Evolutionary conservation across 2,113 vertebrate species (phyloP), one percentile per base, ranked within the genome.

Genomic region (Chionomys nivalis): DNA sequence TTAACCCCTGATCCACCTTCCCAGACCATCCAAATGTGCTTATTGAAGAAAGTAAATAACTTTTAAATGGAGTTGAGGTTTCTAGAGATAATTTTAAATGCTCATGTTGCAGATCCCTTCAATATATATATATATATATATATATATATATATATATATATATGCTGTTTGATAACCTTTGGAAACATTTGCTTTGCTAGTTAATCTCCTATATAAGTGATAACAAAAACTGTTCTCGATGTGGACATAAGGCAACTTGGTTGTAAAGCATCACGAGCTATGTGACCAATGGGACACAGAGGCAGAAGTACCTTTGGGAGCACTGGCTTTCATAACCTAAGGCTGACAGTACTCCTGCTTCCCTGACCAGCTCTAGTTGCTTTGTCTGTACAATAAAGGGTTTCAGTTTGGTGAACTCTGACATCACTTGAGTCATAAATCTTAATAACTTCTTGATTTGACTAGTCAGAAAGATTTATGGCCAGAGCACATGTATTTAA

Each of bases 401-500:
- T 42, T 63, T 28, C 55, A 17, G 55, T 63, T 42, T 42, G 55
- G 58, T 65, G 26, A 31, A 65, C 81, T 44, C n/a, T 85, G 81
- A 19, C 58, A 65, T 44, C 81, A 65, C 81, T 42, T 65, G 10
- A 85, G 26, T 85, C 58, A 85, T 85, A 65, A 85, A 85, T 44
- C 81, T 68, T 26, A 47, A 39, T 87, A 85, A 87, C 39, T 63
- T 73, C 61, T 68, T 72, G 68, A 63, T 91, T 90, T 87, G 58
- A 95, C 73, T 70, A 76, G 44, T 91, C 75, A 68, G 81, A 77
- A 90, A 87, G 49, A 68, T 86, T 85, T 19, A 61, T 36, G 61
- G 8, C n/a, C 28, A 78, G 24, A 86, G n/a, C 17, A 47, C 11
- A 72, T 5, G 11, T 79, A 70, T 65, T 85, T 85, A 81, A 89